Percentiles rank a stretch among this genome's conserved stretches.
These are phyloP conservation scores for Serrognathus titanus DNA, from an alignment of 2,888 invertebrate genomes.

Conservation along the genomic window DNA sequence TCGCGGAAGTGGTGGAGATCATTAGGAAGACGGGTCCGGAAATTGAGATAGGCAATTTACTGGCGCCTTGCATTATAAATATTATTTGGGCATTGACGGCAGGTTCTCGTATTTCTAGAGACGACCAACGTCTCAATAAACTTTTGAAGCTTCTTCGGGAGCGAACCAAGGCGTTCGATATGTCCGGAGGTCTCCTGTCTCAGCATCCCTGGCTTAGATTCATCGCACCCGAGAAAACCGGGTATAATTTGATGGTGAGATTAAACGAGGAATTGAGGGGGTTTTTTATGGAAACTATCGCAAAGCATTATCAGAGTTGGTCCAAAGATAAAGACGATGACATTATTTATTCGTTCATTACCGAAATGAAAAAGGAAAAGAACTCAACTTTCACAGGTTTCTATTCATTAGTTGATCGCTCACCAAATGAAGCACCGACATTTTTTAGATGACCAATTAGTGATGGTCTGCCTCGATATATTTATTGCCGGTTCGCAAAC, in stretches of 20 bases:
- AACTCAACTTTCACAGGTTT: slow-evolving; percentile 44
- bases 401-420: background rate
- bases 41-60: slow-evolving; percentile 37
- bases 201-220: slow-evolving; percentile 62
- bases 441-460: slow-evolving; percentile 57
- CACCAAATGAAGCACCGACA: background rate
- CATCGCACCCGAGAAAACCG: slow-evolving; percentile 58
- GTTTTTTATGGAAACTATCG: slow-evolving; percentile 57
- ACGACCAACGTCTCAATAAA: slow-evolving; percentile 46
- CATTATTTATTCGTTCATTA: slow-evolving; percentile 62
- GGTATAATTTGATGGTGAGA: slow-evolving; percentile 57
- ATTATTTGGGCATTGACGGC: slow-evolving; percentile 63
- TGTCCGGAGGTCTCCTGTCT: slow-evolving; percentile 45
- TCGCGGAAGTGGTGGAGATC: slow-evolving; percentile 45
- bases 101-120: slow-evolving; percentile 47
- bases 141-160: slow-evolving; percentile 51
- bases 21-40: slow-evolving; percentile 28
- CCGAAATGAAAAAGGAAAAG: slow-evolving; percentile 53
- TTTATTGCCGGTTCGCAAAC: slow-evolving; percentile 66
- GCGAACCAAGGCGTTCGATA: slow-evolving; percentile 53
- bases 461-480: slow-evolving; percentile 64
- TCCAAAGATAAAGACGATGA: slow-evolving; percentile 51
- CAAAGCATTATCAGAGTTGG: slow-evolving; percentile 54
- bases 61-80: slow-evolving; percentile 61
- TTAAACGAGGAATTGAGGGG: slow-evolving; percentile 56